Percentiles rank a stretch among this genome's conserved stretches.
Evolutionary conservation across 2,797 vertebrate species (phyloP).

Genomic region (Poeciliopsis paucimaculata): DNA sequence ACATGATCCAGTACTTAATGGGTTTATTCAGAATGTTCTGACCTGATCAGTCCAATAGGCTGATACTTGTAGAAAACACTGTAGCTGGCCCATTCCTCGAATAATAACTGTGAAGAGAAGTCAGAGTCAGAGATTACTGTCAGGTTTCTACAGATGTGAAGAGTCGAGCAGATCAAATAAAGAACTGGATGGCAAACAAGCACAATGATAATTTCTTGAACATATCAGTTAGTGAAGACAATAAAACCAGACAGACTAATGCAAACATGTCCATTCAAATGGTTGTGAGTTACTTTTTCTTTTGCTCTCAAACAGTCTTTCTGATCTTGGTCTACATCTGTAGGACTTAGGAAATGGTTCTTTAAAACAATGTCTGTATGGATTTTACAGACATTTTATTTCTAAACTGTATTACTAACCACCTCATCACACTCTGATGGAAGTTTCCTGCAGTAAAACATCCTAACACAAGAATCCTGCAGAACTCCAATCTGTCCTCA

Average conservation of each 20-base stretch:
- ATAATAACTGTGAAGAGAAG: conserved; percentile 84
- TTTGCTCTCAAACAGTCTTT: too few relatives aligned
- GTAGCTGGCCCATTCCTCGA: conserved; percentile 95
- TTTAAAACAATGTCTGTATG: neutral
- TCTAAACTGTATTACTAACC: neutral
- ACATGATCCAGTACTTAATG: neutral
- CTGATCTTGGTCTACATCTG: too few relatives aligned
- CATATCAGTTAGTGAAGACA: neutral
- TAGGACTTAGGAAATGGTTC: too few relatives aligned
- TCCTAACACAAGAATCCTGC: neutral
- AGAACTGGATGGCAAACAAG: neutral
- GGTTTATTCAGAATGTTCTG: conserved; percentile 2
- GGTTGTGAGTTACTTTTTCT: too few relatives aligned
- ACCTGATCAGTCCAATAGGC: conserved; percentile 95
- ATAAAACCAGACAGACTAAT: neutral
- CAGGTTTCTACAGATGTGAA: neutral
- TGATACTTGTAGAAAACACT: conserved; percentile 97
- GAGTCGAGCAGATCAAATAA: neutral
- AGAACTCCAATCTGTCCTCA: neutral
- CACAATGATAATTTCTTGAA: neutral
- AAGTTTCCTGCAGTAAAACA: neutral
- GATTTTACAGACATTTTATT: neutral
- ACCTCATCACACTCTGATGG: neutral
- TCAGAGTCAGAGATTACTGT: neutral
- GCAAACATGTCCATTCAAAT: too few relatives aligned